Percentiles rank a stretch among this genome's conserved stretches.
phyloP scores from a whole-genome alignment of 1,140 invertebrate species.

The Drosophila asahinai region DNA sequence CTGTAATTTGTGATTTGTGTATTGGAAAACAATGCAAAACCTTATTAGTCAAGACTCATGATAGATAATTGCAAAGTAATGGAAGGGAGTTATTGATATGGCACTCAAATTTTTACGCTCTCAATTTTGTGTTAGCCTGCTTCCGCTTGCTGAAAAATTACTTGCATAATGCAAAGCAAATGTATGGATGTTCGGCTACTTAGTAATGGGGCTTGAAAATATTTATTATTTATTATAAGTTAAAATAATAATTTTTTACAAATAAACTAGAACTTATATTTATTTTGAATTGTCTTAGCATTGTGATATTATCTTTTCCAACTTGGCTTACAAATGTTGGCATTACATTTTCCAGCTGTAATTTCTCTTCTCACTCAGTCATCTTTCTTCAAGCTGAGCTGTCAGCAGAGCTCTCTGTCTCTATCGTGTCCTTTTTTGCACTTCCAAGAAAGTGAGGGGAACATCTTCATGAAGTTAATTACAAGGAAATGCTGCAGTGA shows the following conservation, averaged over 20 bases:
- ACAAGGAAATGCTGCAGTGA: conserved; percentile 57
- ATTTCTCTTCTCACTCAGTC: conserved; percentile 16
- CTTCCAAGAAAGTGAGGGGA: conserved; percentile 4
- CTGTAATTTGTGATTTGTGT: conserved; percentile 6
- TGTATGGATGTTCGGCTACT: too few species aligned
- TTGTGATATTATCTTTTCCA: neutral
- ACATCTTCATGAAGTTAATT: conserved; percentile 61
- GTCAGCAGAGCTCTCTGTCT: conserved; percentile 14
- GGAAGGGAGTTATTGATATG: too few species aligned
- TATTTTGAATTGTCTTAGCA: neutral
- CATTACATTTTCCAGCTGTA: conserved; percentile 15
- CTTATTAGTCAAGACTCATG: conserved; percentile 3
- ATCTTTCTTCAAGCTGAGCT: conserved; percentile 34
- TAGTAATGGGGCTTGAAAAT: too few species aligned
- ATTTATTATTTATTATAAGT: too few species aligned
- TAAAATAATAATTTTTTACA: too few species aligned
- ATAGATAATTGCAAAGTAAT: neutral
- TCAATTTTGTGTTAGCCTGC: too few species aligned
- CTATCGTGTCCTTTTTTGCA: conserved; percentile 5
- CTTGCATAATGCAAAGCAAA: too few species aligned
- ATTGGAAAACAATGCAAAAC: neutral
- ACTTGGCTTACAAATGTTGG: conserved; percentile 3
- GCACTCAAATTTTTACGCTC: too few species aligned
- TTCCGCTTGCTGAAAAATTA: too few species aligned
- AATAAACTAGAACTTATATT: neutral